Evolutionary conservation across 2,797 vertebrate genomes (phyloP).

Genomic region (Phoebastria nigripes): DNA sequence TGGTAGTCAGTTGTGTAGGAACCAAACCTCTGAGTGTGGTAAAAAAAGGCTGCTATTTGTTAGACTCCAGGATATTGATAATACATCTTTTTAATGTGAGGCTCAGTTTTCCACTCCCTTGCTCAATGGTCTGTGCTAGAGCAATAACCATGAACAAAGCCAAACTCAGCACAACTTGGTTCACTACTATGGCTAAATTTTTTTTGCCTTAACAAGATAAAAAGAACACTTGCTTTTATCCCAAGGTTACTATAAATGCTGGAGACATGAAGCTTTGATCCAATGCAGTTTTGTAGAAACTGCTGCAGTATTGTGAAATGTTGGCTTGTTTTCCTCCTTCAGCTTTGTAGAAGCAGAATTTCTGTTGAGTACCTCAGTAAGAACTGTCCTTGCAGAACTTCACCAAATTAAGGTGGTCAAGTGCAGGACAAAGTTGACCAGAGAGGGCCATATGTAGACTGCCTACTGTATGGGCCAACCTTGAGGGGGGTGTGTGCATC

Average conservation of each 20-base stretch:
- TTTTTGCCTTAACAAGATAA: neutral
- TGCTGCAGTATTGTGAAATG: neutral
- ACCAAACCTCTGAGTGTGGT: neutral
- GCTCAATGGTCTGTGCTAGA: neutral
- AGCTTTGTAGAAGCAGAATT: neutral
- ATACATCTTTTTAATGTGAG: neutral
- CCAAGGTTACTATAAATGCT: neutral
- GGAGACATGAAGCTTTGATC: neutral
- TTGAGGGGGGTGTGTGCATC: fast-evolving
- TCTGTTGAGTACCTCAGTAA: neutral
- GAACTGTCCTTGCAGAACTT: neutral
- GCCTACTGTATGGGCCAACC: fast-evolving
- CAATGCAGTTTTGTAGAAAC: neutral
- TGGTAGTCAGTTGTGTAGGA: neutral
- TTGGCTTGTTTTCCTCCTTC: neutral
- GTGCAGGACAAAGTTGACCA: neutral
- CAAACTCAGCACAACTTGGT: neutral
- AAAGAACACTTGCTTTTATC: neutral
- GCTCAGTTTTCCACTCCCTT: neutral
- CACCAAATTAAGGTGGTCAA: neutral
- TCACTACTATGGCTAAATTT: neutral
- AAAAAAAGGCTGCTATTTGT: neutral
- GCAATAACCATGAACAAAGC: neutral
- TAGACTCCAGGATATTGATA: neutral
- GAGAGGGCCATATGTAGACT: neutral